Percentiles rank a stretch among this genome's conserved stretches.
phyloP scores from a whole-genome alignment of 2,888 invertebrate genomes.

The Zeuzera pyrina region DNA sequence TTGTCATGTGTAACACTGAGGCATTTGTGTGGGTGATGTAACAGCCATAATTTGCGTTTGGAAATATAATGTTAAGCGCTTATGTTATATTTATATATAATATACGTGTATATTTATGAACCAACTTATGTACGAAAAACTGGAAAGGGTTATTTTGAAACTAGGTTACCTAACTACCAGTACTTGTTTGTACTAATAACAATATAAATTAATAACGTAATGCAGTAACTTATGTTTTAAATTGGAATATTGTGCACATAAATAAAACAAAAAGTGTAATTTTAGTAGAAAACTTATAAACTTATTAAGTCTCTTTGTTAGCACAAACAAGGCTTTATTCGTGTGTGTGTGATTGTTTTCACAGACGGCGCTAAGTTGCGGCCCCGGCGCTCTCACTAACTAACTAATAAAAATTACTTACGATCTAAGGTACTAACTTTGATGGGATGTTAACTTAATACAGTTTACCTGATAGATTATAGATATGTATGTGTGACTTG shows the following conservation, averaged over 20 bases:
- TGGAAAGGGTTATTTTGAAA: too few relatives aligned
- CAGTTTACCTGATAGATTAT: conserved; percentile 27
- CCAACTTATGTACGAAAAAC: too few relatives aligned
- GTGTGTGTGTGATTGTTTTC: conserved; percentile 59
- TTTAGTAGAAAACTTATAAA: too few relatives aligned
- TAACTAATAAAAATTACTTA: conserved; percentile 56
- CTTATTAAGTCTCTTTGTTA: too few relatives aligned
- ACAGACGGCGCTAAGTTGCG: conserved; percentile 65
- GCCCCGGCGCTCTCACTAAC: conserved; percentile 42
- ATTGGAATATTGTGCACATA: too few relatives aligned
- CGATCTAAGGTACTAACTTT: conserved; percentile 64
- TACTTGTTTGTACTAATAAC: too few relatives aligned
- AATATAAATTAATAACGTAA: too few relatives aligned
- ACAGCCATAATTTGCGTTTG: conserved; percentile 58
- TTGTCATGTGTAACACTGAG: conserved; percentile 31
- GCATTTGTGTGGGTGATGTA: conserved; percentile 61
- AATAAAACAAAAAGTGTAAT: too few relatives aligned
- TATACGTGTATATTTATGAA: conserved; percentile 16
- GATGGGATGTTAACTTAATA: conserved; percentile 60
- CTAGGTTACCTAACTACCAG: too few relatives aligned
- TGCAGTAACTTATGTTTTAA: too few relatives aligned
- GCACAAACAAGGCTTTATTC: too few relatives aligned
- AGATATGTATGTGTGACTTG: too few relatives aligned
- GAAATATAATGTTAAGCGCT: conserved; percentile 14
- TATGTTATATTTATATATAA: conserved; percentile 4